Percentiles rank a stretch among this genome's conserved stretches.
phyloP scores from a whole-genome alignment of 2,888 invertebrate genomes.

The Caenorhabditis japonica region DNA sequence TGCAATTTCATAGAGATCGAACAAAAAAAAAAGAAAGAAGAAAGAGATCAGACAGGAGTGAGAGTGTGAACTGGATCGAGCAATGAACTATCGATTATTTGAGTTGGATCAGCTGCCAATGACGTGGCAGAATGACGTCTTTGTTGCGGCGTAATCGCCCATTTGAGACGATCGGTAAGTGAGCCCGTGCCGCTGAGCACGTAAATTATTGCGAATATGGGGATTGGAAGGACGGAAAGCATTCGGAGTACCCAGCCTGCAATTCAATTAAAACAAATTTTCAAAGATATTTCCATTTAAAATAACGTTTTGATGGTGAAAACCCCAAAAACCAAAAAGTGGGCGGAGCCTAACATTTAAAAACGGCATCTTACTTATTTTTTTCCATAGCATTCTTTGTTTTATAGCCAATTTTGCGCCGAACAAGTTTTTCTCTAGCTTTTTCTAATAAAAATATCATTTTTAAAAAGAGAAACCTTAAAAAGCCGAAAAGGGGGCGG shows the following conservation, averaged over 20 bases:
- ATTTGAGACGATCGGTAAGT: slow-evolving; percentile 61
- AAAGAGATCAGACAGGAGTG: slow-evolving; percentile 58
- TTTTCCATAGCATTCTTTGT: no score
- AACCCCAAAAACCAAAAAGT: no score
- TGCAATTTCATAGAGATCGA: no score
- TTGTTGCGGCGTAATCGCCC: slow-evolving; percentile 68
- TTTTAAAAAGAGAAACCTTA: background rate
- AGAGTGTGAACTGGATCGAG: slow-evolving; percentile 54
- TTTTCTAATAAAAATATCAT: background rate
- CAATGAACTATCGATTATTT: slow-evolving; percentile 60
- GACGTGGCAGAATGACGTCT: slow-evolving; percentile 58
- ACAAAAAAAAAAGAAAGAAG: no score
- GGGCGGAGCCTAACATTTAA: no score
- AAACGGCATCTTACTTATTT: no score
- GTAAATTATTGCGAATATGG: slow-evolving; percentile 78
- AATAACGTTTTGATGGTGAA: no score
- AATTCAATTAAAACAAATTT: no score
- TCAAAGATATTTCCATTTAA: no score
- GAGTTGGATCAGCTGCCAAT: slow-evolving; percentile 57
- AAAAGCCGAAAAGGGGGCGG: background rate
- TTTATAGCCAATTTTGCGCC: no score
- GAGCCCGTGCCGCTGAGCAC: slow-evolving; percentile 67
- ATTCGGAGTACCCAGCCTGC: slow-evolving; percentile 74
- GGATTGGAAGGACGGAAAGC: slow-evolving; percentile 80
- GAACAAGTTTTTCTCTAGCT: no score